phyloP scores from a whole-genome alignment of 2,797 vertebrate species.

The Poecilia gillii region DNA sequence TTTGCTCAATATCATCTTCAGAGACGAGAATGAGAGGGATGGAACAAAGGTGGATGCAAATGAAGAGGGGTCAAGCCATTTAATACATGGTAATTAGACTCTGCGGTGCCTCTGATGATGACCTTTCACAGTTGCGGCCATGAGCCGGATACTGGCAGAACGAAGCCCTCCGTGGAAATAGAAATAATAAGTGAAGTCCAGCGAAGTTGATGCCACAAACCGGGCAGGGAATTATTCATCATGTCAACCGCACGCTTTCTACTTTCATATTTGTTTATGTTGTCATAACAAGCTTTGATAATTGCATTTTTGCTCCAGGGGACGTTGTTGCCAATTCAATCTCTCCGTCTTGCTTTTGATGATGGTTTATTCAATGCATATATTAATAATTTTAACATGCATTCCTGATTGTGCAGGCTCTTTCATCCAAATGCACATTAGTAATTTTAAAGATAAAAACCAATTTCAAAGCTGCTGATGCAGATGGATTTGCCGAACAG shows the following conservation, averaged over 20 bases:
- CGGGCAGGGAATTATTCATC: slow-evolving; percentile 44
- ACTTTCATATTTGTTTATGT: slow-evolving; percentile 55
- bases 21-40: slow-evolving; percentile 31
- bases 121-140: slow-evolving; percentile 58
- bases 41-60: slow-evolving; percentile 65
- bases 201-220: slow-evolving; percentile 32
- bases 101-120: slow-evolving; percentile 38
- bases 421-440: slow-evolving; percentile 63
- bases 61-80: slow-evolving; percentile 49
- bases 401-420: slow-evolving; percentile 56
- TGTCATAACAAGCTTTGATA: slow-evolving; percentile 55
- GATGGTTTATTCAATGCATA: slow-evolving; percentile 60
- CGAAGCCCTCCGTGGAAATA: slow-evolving; percentile 39
- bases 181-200: slow-evolving; percentile 47
- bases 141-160: slow-evolving; percentile 41
- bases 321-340: slow-evolving; percentile 60
- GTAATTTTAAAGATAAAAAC: slow-evolving; percentile 64
- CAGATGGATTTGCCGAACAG: slow-evolving; percentile 56
- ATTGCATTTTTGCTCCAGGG: slow-evolving; percentile 64
- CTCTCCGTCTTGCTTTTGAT: slow-evolving; percentile 46
- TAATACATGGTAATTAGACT: slow-evolving; percentile 70
- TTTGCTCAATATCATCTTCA: slow-evolving; percentile 33
- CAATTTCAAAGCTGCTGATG: slow-evolving; percentile 73
- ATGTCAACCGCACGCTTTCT: slow-evolving; percentile 37
- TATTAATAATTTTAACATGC: slow-evolving; percentile 70